phyloP scores from a whole-genome alignment of 2,113 vertebrate species.

The Microtus oregoni region DNA sequence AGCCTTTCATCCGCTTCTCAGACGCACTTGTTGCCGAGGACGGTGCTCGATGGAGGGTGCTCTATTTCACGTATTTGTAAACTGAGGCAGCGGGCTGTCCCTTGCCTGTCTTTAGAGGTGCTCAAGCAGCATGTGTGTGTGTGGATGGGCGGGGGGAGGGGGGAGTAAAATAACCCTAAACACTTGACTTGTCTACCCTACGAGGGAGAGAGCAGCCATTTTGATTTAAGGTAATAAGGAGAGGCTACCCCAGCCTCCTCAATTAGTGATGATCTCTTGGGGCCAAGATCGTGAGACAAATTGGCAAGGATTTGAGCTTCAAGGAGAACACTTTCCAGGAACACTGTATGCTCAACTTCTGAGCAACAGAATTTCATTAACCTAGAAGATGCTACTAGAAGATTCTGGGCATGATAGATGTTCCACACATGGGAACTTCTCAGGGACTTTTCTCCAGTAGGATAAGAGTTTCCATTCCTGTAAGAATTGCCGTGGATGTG shows the following conservation, averaged over 20 bases:
- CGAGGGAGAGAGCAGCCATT: not conserved
- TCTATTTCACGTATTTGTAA: constrained; percentile 70
- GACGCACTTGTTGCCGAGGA: constrained; percentile 60
- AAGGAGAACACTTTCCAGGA: not conserved
- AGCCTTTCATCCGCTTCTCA: not conserved
- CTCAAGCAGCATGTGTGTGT: not conserved
- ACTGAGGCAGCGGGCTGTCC: constrained; percentile 63
- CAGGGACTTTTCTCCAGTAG: not conserved
- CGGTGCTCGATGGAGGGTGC: not conserved
- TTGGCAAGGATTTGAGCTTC: not conserved
- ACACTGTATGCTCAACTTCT: not conserved
- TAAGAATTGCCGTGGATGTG: not conserved
- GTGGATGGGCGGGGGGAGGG: too few relatives aligned
- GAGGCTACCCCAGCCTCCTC: rapidly evolving
- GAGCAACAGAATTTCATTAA: not conserved
- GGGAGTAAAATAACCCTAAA: not conserved
- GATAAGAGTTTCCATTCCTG: not conserved
- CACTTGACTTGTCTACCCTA: not conserved
- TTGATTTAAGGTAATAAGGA: not conserved
- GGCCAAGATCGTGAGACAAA: not conserved
- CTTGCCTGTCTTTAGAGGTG: not conserved
- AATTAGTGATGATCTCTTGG: not conserved
- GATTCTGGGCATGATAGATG: not conserved
- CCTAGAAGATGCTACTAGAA: not conserved
- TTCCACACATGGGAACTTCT: not conserved